These are phyloP conservation scores for Thalassarche chlororhynchos DNA, from an alignment of 2,113 vertebrate genomes.

Conservation along the genomic window DNA sequence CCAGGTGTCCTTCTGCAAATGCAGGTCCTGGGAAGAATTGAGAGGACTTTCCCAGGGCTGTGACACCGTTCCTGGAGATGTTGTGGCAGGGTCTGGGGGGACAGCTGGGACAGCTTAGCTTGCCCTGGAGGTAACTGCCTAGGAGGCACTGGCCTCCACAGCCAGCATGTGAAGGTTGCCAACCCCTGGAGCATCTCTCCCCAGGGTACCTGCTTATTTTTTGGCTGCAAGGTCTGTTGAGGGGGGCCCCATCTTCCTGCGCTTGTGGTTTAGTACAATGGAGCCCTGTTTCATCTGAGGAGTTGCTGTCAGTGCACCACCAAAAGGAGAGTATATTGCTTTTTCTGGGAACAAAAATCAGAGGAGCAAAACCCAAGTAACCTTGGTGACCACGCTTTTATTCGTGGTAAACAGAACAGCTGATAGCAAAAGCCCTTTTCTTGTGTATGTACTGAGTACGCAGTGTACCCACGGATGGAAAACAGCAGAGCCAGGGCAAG, in stretches of 20 bases:
- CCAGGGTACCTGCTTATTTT: background rate
- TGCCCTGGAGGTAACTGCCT: background rate
- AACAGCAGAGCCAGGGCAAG: background rate
- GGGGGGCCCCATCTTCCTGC: fast-evolving
- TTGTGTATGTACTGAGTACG: fast-evolving
- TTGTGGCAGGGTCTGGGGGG: background rate
- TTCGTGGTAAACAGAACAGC: background rate
- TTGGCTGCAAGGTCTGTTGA: background rate
- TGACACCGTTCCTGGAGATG: background rate
- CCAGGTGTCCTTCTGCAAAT: background rate
- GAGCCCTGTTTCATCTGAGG: background rate
- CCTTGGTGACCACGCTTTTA: background rate
- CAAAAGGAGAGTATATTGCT: background rate
- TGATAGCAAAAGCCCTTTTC: background rate
- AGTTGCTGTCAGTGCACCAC: background rate
- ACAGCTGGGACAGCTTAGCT: background rate
- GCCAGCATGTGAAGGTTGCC: background rate
- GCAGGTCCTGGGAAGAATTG: background rate
- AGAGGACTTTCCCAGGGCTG: background rate
- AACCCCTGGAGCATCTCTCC: background rate
- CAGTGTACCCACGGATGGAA: background rate
- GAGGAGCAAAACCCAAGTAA: background rate
- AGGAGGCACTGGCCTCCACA: background rate
- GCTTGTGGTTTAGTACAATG: background rate
- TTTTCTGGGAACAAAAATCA: background rate